A percentile compares a stretch with the other conserved stretches of the same genome.
Evolutionary conservation across 1,140 invertebrate species (phyloP).

Genomic region (Halictus rubicundus): DNA sequence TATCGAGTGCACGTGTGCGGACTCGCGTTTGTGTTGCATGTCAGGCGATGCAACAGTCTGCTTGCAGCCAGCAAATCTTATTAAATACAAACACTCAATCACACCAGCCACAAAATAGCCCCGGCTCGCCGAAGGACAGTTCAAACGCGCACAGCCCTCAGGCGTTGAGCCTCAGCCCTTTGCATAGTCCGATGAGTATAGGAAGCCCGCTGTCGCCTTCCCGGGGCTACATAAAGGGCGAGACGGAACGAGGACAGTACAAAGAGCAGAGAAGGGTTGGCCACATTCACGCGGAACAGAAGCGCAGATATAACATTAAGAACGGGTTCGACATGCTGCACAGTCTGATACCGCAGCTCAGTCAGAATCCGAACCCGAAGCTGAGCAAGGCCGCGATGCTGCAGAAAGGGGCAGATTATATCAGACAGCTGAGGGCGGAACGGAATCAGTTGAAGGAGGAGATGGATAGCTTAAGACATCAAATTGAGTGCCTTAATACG

Average conservation of each 20-base stretch:
- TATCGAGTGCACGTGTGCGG: slow-evolving; percentile 1
- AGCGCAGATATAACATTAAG: slow-evolving; percentile 98
- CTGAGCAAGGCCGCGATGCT: slow-evolving; percentile 97
- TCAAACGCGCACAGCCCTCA: slow-evolving; percentile 74
- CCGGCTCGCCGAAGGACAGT: slow-evolving; percentile 76
- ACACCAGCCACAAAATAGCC: slow-evolving; percentile 70
- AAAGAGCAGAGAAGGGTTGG: slow-evolving; percentile 88
- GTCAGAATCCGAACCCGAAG: slow-evolving; percentile 94
- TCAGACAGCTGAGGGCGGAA: slow-evolving; percentile 93
- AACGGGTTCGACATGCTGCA: slow-evolving; percentile 98
- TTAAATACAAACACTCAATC: slow-evolving; percentile 69
- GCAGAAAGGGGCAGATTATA: slow-evolving; percentile 98
- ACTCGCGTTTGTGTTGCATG: slow-evolving; percentile 12
- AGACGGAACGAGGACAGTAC: slow-evolving; percentile 76
- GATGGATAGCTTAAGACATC: slow-evolving; percentile 90
- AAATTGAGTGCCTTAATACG: slow-evolving; percentile 94
- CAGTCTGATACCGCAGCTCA: slow-evolving; percentile 95
- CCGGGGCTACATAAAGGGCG: slow-evolving; percentile 72
- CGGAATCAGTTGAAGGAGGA: slow-evolving; percentile 93
- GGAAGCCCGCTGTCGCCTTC: slow-evolving; percentile 76
- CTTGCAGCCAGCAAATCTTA: slow-evolving; percentile 65
- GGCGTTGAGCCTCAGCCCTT: slow-evolving; percentile 77
- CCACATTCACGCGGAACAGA: slow-evolving; percentile 99
- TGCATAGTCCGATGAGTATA: slow-evolving; percentile 78
- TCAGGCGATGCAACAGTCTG: slow-evolving; percentile 66